Evolutionary conservation across 2,113 vertebrate species (phyloP).

Genomic region (Alexandromys fortis): DNA sequence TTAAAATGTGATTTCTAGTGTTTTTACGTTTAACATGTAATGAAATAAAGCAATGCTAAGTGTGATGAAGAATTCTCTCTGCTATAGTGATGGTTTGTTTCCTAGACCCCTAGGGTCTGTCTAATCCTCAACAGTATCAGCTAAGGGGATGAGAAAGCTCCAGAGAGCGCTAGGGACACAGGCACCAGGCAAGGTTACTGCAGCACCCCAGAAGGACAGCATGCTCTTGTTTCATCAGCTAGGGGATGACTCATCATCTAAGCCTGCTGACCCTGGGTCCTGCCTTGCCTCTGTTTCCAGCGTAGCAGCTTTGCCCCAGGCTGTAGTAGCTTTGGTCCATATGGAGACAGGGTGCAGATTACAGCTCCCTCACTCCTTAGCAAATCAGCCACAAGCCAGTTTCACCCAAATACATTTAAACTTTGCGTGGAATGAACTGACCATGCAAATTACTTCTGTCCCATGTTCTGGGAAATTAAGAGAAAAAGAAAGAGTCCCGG

Average conservation of each 20-base stretch:
- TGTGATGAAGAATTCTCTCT: not conserved
- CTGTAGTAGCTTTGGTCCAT: not conserved
- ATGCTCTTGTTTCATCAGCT: not conserved
- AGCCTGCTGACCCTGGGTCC: accelerated
- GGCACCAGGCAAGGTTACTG: not conserved
- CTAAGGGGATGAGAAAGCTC: not conserved
- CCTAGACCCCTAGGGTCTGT: not conserved
- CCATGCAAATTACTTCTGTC: slow-evolving; percentile 46
- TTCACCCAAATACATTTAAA: slow-evolving; percentile 39
- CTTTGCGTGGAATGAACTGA: slow-evolving; percentile 18
- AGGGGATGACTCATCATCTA: not conserved
- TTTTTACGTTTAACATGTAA: not conserved
- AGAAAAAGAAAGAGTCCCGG: not conserved
- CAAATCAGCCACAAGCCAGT: not conserved
- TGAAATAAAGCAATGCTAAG: not conserved
- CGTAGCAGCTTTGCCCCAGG: not conserved
- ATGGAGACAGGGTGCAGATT: not conserved
- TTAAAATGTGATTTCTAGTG: not conserved
- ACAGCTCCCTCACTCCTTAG: not conserved
- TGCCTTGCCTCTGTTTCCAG: not conserved
- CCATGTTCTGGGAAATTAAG: not conserved
- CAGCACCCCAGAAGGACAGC: not conserved
- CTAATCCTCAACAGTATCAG: not conserved
- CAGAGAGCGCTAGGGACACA: not conserved
- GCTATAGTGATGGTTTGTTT: not conserved